phyloP scores from a whole-genome alignment of 2,797 vertebrate genomes.

The Sciurus carolinensis region DNA sequence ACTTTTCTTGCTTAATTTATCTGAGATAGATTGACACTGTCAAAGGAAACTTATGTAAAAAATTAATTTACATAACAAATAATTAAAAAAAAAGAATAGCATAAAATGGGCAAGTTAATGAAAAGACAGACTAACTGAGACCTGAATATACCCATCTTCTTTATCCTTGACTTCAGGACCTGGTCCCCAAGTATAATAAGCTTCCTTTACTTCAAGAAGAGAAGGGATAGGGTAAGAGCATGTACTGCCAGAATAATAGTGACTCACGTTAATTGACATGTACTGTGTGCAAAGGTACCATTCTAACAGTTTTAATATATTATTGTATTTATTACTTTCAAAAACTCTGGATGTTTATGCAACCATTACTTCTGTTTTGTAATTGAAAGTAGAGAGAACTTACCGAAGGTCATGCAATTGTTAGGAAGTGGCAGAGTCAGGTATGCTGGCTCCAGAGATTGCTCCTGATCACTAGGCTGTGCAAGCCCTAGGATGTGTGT shows the following conservation, averaged over 20 bases:
- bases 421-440: neutral
- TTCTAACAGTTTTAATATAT: neutral
- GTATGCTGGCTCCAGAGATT: neutral
- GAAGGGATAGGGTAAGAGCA: neutral
- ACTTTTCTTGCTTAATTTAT: slow-evolving; percentile 26
- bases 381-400: slow-evolving; percentile 29
- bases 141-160: neutral
- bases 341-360: neutral
- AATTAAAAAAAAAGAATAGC: neutral
- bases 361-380: neutral
- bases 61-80: neutral
- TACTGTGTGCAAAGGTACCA: slow-evolving; percentile 14
- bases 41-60: neutral
- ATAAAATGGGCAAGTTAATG: neutral
- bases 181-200: neutral
- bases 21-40: neutral
- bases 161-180: neutral
- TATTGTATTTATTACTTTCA: neutral
- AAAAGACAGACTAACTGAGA: neutral
- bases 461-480: neutral
- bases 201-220: neutral
- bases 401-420: neutral
- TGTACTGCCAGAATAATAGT: neutral
- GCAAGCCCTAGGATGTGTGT: neutral
- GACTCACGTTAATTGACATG: slow-evolving; percentile 24